Base-by-base conservation (phyloP, 2,113 vertebrate genomes). In the Poeciliopsis occidentalis region DNA sequence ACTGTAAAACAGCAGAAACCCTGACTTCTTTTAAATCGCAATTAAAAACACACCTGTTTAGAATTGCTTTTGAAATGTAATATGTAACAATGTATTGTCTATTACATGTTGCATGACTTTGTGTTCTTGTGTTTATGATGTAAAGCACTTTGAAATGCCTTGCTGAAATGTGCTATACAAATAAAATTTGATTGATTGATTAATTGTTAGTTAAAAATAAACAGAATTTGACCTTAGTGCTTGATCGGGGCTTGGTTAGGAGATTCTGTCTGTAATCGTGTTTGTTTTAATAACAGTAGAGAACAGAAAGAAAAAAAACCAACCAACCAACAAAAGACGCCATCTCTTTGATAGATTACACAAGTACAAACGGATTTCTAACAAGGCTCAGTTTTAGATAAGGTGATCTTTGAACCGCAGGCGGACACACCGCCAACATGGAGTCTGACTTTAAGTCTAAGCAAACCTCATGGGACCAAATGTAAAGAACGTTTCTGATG, bases 401-500 rank as follows among this genome's bases (percentile, higher is more conserved):
- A 84, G 76, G 63, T 27, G 75, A 90, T 84, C 82, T 87, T 88
- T 86, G 90, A 68, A 60, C 87, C 39, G 29, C 17, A 44, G 67
- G 69, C 72, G 82, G 85, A 81, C 70, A 63, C 62, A 69, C 83
- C 34, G 31, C 85, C 73, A 69, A 72, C 67, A 57, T 64, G 64
- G 69, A 78, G 61, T 37, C 69, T 12, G 54, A 29, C 69, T 75
- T 69, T 41, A 66, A 75, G 71, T 34, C 76, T 86, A 34, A 76
- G 75, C 60, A 67, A 81, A 84, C 27, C 82, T 8, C 19, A 4
- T 15, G 22, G 24, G 22, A 1, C 37, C 44, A 12, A n/a, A 67
- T 31, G 15, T 51, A 68, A 39, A 64, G 26, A 78, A 39, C 34
- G 71, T 47, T 47, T 47, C 17, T 6, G 15, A 13, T 47, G 44